Evolutionary conservation across 2,113 vertebrate genomes (phyloP), one percentile per base, ranked within the genome.

Genomic region (Pachycephala philippinensis): DNA sequence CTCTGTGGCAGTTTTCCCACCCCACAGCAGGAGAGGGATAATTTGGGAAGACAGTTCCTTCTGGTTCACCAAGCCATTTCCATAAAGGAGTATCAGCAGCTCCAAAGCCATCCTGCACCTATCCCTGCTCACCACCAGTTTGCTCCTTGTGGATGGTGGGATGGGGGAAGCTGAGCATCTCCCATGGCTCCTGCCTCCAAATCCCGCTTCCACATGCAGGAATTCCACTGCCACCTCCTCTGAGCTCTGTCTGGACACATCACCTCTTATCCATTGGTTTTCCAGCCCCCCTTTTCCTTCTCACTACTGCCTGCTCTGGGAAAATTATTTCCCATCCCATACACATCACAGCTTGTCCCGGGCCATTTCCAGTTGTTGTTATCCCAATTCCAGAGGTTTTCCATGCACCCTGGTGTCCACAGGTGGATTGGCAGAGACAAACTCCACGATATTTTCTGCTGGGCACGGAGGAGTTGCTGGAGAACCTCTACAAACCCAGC

Each of bases 361-460:
- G 45, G 53, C 15, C 7, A 0, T 30, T 45, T 50, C 52, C 86
- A 61, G 39, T 35, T 19, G 8, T 70, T 69, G 8, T 42, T 17
- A 2, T 50, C 60, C 71, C 80, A 2, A 2, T 42, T 71, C 56
- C 61, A 23, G 66, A 42, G 80, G 0, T 75, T 49, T 74, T 30
- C 50, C 12, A 0, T 23, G 15, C 27, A 4, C 30, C 56, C 30
- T 5, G 13, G 17, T 17, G 3, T 52, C 12, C 11, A 6, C 45
- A 15, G 45, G n/a, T 60, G 33, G 35, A 15, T 17, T 8, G 54
- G 28, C 26, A 42, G 54, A 45, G 40, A 24, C 23, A 35, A 40
- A 54, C 23, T 13, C 5, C 6, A 0, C 1, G 0, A 0, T 19
- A 7, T 57, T 88, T 79, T 28, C 37, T 45, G 15, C 54, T 12